Evolutionary conservation across 2,797 vertebrate species (phyloP), one percentile per base, ranked within the genome.

Genomic region (Amniataba percoides): DNA sequence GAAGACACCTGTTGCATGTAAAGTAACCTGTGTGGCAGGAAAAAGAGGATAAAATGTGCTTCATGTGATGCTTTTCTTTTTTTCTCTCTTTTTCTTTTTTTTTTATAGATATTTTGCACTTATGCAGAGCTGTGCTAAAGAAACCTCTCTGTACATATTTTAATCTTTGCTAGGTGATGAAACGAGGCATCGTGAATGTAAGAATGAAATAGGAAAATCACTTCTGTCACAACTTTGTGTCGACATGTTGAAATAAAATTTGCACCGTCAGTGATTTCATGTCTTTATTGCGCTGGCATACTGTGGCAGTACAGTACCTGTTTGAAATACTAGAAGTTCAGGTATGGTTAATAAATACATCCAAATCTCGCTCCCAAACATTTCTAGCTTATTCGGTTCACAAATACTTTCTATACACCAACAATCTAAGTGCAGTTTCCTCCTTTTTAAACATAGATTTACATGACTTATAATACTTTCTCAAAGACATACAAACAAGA

Each of bases 251-350:
- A 64, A 71, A 80, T 82, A 77, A 76, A 84, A 57, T 16, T 43
- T 49, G 43, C 43, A 77, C 49, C 48, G 21, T 73, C 27, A 60
- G 2, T 9, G 2, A 74, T n/a, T 84, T 78, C 18, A 55, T 25
- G 7, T 80, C 52, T 89, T 92, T 90, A 88, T 91, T 91, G 23
- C 78, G 14, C 13, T 52, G 65, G 36, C 65, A 70, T 69, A 61
- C 64, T 73, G 68, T 14, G 25, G 7, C 7, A 64, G 71, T 21
- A 62, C 49, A 74, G 73, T 27, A 84, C 70, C 39, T 87, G 83
- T 89, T 71, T 77, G 15, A 74, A 77, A 83, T 45, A 59, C 16
- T 58, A 68, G 1, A 68, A 27, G 31, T 46, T 76, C 31, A 64
- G 21, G 40, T 57, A 58, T 19, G 48, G 62, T 77, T 81, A 74